Conservation (phyloP, 1,140 invertebrate species). For the Psilanteris sp. region DNA sequence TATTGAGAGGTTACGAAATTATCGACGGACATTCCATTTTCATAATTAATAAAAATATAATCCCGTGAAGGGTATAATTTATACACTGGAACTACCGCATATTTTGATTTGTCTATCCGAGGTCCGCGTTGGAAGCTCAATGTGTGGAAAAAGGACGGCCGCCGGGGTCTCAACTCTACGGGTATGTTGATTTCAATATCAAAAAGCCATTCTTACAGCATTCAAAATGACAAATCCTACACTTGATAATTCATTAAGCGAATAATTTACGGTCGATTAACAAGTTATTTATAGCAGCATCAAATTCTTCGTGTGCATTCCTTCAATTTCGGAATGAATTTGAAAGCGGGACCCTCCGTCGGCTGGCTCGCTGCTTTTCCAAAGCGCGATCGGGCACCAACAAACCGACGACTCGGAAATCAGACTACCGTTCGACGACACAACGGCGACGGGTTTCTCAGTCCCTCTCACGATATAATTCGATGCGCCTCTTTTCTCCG, state of each 20-base stretch:
- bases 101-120: too few relatives aligned
- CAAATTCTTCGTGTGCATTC: constrained; percentile 41
- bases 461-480: constrained; percentile 8
- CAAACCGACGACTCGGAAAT: constrained; percentile 6
- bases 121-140: too few relatives aligned
- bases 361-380: too few relatives aligned
- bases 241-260: constrained; percentile 37
- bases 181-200: constrained; percentile 10
- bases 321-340: constrained; percentile 11
- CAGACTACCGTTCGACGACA: constrained; percentile 45
- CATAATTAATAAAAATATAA: constrained; percentile 29
- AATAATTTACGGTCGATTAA: constrained; percentile 16
- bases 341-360: too few relatives aligned
- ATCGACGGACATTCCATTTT: constrained; percentile 20
- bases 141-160: constrained; percentile 4
- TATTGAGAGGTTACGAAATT: too few relatives aligned
- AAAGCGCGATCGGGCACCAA: too few relatives aligned
- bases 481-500: not conserved
- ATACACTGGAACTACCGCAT: constrained; percentile 11
- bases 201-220: constrained; percentile 1
- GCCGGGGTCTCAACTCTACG: not conserved
- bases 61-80: constrained; percentile 37
- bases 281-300: constrained; percentile 38
- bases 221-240: constrained; percentile 30
- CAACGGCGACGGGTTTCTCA: constrained; percentile 28